These are phyloP conservation scores for Miichthys miiuy DNA, from an alignment of 2,797 vertebrate genomes.

Conservation along the genomic window DNA sequence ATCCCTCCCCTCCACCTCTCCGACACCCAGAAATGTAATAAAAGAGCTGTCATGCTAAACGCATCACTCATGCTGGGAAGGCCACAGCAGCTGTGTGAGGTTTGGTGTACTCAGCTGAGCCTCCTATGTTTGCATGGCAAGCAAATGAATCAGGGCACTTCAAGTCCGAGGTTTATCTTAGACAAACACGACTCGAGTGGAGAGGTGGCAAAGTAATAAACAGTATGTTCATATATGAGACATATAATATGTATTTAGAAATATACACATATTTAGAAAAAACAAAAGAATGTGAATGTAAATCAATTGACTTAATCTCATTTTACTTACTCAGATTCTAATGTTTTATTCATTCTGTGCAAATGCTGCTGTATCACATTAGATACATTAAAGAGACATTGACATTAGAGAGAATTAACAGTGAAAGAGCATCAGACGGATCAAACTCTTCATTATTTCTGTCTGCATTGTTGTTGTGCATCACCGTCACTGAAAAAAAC, in stretches of 20 bases:
- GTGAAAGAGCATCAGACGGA: no score
- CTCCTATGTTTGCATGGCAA: constrained; percentile 72
- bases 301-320: neutral
- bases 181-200: neutral
- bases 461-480: no score
- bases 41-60: constrained; percentile 13
- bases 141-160: constrained; percentile 56
- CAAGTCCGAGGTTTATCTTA: neutral
- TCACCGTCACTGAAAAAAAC: no score
- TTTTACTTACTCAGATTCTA: no score
- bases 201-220: neutral
- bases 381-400: no score
- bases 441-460: no score
- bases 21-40: constrained; percentile 8
- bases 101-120: constrained; percentile 15
- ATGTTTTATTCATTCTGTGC: no score
- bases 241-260: neutral
- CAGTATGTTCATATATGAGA: neutral
- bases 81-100: no score
- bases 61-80: neutral
- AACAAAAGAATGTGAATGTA: neutral
- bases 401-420: no score
- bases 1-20: constrained; percentile 1
- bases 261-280: neutral
- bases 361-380: no score